Conservation (phyloP, 2,797 vertebrate species). For the Arctocebus calabarensis region DNA sequence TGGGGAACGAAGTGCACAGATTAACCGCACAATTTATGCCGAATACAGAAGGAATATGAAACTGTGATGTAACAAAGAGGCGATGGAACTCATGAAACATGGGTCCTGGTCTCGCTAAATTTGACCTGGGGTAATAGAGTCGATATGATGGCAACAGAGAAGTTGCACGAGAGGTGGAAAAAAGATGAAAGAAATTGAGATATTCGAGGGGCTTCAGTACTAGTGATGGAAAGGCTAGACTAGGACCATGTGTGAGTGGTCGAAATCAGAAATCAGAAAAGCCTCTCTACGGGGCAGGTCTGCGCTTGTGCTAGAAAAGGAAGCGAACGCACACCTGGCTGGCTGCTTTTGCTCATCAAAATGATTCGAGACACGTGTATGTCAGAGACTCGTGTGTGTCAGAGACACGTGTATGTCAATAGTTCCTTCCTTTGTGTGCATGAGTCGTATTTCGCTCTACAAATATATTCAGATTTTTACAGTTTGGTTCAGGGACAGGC, state of each 20-base stretch:
- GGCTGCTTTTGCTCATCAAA: background rate
- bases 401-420: accelerated
- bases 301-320: background rate
- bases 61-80: background rate
- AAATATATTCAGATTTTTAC: background rate
- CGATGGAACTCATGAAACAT: background rate
- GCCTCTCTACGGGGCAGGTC: background rate
- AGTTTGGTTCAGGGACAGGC: too few species aligned
- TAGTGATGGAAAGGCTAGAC: background rate
- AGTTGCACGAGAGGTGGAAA: background rate
- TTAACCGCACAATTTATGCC: background rate
- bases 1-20: background rate
- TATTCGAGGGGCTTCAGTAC: background rate
- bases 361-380: background rate
- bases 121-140: background rate
- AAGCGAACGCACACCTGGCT: background rate
- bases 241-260: too few species aligned
- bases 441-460: background rate
- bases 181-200: background rate
- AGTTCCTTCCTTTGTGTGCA: background rate
- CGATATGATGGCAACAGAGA: background rate
- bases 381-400: too few species aligned
- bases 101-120: background rate
- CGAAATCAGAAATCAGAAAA: background rate
- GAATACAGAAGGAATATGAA: background rate